A percentile compares a stretch with the other conserved stretches of the same genome.
phyloP scores from a whole-genome alignment of 1,140 invertebrate species.

The Gryllus bimaculatus region DNA sequence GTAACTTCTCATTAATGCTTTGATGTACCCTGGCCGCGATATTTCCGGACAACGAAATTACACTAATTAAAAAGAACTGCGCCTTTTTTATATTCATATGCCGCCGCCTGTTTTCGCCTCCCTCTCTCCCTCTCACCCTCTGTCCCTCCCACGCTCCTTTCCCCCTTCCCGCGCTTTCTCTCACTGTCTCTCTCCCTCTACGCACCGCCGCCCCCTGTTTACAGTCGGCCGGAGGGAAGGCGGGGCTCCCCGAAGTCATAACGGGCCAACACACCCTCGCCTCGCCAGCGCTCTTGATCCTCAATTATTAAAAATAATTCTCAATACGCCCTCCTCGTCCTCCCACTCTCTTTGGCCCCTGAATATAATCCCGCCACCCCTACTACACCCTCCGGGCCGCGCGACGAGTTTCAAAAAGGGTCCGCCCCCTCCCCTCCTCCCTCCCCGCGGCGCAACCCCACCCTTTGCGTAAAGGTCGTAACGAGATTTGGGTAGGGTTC shows the following conservation, averaged over 20 bases:
- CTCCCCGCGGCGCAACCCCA: no score
- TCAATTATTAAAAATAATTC: constrained; percentile 6
- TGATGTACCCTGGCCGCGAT: neutral
- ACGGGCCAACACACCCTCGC: neutral
- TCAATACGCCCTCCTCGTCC: neutral
- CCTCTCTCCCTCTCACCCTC: neutral
- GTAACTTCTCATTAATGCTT: neutral
- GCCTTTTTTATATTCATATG: constrained; percentile 1
- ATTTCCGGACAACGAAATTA: constrained; percentile 1
- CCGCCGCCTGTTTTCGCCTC: neutral
- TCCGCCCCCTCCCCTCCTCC: neutral
- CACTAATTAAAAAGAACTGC: neutral
- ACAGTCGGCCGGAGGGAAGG: neutral
- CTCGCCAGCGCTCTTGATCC: neutral
- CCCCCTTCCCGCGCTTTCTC: no score
- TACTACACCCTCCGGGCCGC: no score
- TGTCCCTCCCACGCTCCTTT: no score
- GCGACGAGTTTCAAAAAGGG: neutral
- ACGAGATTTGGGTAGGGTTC: neutral
- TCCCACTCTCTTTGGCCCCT: no score
- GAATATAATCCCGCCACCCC: no score
- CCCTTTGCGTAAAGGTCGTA: neutral
- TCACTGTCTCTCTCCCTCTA: neutral
- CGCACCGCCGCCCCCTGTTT: neutral
- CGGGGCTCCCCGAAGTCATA: neutral